Percentiles rank a stretch among this genome's conserved stretches.
Evolutionary conservation across 2,113 vertebrate genomes (phyloP).

Genomic region (Sturnus vulgaris): DNA sequence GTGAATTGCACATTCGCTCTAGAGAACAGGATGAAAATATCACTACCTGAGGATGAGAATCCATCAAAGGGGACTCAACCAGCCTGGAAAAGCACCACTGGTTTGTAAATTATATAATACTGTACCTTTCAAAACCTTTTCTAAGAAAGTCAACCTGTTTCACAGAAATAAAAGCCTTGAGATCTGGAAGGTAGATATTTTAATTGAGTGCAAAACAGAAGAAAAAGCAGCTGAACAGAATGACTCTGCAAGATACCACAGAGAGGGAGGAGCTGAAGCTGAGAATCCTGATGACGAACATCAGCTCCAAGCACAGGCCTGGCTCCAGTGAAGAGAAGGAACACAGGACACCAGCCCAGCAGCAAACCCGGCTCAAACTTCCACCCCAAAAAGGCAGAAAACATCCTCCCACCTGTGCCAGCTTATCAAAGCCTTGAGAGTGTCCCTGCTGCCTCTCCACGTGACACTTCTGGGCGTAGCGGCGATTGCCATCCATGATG

Average conservation of each 20-base stretch:
- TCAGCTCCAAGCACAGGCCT: not conserved
- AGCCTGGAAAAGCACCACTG: not conserved
- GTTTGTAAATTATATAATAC: not conserved
- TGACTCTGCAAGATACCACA: not conserved
- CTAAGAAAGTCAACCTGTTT: not conserved
- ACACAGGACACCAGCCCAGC: not conserved
- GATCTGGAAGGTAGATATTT: not conserved
- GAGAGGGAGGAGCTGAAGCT: not conserved
- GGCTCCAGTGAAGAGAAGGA: not conserved
- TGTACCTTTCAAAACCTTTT: not conserved
- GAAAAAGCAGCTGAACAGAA: not conserved
- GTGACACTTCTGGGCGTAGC: slow-evolving; percentile 89
- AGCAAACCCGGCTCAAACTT: not conserved
- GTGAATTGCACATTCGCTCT: not conserved
- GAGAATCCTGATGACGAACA: not conserved
- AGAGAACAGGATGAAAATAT: not conserved
- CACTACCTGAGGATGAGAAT: not conserved
- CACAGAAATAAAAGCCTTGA: not conserved
- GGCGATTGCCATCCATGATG: slow-evolving; percentile 98
- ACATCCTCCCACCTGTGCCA: slow-evolving; percentile 84
- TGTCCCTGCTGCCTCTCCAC: slow-evolving; percentile 91
- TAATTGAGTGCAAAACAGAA: not conserved
- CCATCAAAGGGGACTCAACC: not conserved
- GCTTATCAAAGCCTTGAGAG: slow-evolving; percentile 92
- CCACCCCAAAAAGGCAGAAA: not conserved